These are phyloP conservation scores for Syngnathus scovelli DNA, from an alignment of 2,113 vertebrate species.

Conservation along the genomic window DNA sequence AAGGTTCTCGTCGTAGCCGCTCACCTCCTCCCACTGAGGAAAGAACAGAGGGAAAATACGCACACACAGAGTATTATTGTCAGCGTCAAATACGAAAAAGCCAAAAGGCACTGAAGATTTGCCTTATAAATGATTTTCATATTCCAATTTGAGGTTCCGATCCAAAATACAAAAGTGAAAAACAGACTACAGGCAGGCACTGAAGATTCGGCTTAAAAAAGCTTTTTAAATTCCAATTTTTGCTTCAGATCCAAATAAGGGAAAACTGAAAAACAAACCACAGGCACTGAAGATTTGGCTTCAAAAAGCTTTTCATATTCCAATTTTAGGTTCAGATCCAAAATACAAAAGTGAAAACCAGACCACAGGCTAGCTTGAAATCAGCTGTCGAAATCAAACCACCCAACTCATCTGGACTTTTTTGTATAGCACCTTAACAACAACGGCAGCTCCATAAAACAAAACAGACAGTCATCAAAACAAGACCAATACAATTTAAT, in stretches of 20 bases:
- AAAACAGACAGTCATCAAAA: too few relatives aligned
- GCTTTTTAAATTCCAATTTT: not conserved
- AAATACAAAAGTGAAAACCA: not conserved
- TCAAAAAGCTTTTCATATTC: not conserved
- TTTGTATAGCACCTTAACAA: too few relatives aligned
- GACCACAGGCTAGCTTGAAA: not conserved
- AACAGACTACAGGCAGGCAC: not conserved
- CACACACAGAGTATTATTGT: constrained; percentile 15
- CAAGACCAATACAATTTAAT: too few relatives aligned
- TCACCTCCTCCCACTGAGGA: constrained; percentile 96
- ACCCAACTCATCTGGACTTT: too few relatives aligned
- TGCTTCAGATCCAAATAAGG: not conserved
- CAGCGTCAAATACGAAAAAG: too few relatives aligned
- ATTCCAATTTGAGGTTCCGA: not conserved
- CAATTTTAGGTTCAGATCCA: not conserved
- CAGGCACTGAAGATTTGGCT: too few relatives aligned
- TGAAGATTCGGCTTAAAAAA: not conserved
- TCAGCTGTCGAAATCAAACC: too few relatives aligned
- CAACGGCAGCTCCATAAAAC: too few relatives aligned
- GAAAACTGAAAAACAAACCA: not conserved
- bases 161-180: not conserved
- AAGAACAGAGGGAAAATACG: constrained; percentile 13
- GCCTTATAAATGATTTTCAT: not conserved
- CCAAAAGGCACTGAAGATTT: too few relatives aligned
- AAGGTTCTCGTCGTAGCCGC: constrained; percentile 97